Conservation (phyloP, 2,797 vertebrate genomes). For the Phalanger gymnotis region DNA sequence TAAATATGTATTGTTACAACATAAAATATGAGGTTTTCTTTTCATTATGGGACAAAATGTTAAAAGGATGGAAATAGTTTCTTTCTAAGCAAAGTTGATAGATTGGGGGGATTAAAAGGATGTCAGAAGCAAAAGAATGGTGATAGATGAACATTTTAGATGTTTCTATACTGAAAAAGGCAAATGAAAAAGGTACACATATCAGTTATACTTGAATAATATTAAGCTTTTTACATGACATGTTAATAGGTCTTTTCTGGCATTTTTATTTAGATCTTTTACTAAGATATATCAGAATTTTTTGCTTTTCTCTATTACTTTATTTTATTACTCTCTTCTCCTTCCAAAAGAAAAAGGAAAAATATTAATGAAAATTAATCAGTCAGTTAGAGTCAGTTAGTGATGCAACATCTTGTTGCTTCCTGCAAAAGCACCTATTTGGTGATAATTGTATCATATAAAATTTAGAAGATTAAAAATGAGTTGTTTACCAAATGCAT, state of each 20-base stretch:
- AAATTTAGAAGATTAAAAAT: neutral
- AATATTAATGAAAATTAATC: constrained; percentile 11
- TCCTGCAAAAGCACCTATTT: neutral
- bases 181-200: neutral
- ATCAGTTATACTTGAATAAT: neutral
- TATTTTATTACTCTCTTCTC: neutral
- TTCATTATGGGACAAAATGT: neutral
- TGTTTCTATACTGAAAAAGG: neutral
- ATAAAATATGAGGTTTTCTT: neutral
- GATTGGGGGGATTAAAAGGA: neutral
- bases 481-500: neutral
- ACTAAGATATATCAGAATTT: neutral
- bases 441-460: neutral
- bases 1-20: neutral
- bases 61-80: neutral
- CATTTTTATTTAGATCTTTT: neutral
- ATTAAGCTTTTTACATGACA: neutral
- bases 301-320: neutral
- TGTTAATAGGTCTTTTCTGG: neutral
- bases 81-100: neutral
- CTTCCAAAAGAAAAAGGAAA: neutral
- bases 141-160: neutral
- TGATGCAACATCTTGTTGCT: neutral
- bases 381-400: neutral
- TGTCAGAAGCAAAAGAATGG: constrained; percentile 1